phyloP scores from a whole-genome alignment of 2,888 invertebrate genomes.

The Pycnomerus fuliginosus region DNA sequence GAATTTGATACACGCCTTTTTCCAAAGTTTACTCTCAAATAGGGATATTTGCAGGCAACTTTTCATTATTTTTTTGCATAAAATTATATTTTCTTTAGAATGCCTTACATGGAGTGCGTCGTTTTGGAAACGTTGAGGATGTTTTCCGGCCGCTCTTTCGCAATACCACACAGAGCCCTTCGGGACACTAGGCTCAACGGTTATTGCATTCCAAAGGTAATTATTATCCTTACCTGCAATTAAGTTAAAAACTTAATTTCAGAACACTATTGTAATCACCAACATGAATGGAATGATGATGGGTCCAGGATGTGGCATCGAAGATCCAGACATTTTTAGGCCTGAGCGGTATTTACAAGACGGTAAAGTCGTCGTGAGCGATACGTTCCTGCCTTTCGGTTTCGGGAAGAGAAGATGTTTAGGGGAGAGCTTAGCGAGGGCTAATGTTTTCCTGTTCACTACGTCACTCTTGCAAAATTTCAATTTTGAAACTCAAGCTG shows the following conservation, averaged over 20 bases:
- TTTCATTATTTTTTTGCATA: constrained; percentile 7
- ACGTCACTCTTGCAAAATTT: constrained; percentile 74
- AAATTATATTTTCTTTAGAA: constrained; percentile 52
- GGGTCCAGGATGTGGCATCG: constrained; percentile 63
- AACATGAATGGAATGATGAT: constrained; percentile 74
- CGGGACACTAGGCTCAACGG: constrained; percentile 71
- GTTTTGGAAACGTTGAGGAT: constrained; percentile 76
- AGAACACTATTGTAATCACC: constrained; percentile 79
- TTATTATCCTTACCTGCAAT: not conserved
- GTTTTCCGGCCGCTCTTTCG: constrained; percentile 77
- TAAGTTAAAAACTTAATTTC: constrained; percentile 31
- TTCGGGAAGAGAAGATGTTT: constrained; percentile 77
- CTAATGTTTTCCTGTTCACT: constrained; percentile 76
- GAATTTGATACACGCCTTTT: no score
- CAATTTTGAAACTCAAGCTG: constrained; percentile 65
- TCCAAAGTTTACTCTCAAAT: no score
- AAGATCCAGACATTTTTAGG: constrained; percentile 68
- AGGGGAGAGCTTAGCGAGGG: constrained; percentile 76
- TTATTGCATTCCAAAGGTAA: constrained; percentile 74
- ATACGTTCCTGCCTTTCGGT: constrained; percentile 76
- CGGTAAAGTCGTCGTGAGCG: constrained; percentile 61
- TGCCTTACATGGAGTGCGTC: constrained; percentile 80
- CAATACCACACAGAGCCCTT: constrained; percentile 77
- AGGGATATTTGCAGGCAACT: no score
- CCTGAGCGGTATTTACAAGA: constrained; percentile 73